Evolutionary conservation across 2,797 vertebrate species (phyloP), one percentile per base, ranked within the genome.

Genomic region (Neoniphon sammara): DNA sequence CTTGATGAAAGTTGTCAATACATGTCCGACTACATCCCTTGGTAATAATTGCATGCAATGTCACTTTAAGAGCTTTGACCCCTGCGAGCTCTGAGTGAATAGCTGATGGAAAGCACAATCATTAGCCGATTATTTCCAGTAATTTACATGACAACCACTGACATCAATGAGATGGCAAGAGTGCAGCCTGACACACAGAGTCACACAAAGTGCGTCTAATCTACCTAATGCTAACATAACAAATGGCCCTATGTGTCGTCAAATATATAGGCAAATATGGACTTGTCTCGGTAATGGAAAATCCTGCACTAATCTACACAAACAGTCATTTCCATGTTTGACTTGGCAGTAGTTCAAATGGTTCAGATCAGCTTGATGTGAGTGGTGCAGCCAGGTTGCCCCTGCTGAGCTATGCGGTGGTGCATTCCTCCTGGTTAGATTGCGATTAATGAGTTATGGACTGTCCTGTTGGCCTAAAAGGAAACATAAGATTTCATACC

Each of bases 361-460:
- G n/a, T 18, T 10, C 11, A 63, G 64, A 77, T 70, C 8, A 17
- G 17, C 3, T 17, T 36, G 56, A 57, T 73, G 3, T 67, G 68
- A 73, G 68, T 44, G 64, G 49, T 73, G 63, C 11, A 4, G 54
- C 39, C 7, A 12, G 64, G 27, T 49, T 66, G 20, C 44, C 50
- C 60, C n/a, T 25, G 6, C 27, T 30, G 46, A 54, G 56, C 69
- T 72, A 78, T 70, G 73, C 64, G 59, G 34, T 58, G 81, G 74
- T 72, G 44, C 82, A 85, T 86, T 88, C 82, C 77, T 88, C 49
- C 62, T 27, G 58, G 85, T 80, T 88, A 75, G 61, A 42, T 57
- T 34, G 36, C 25, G 80, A 83, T 93, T 89, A 92, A 91, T 92
- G 55, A 92, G 79, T 92, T 61, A 87, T 80, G 49, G 82, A 79